phyloP scores from a whole-genome alignment of 2,113 vertebrate genomes.

The Macquaria australasica region DNA sequence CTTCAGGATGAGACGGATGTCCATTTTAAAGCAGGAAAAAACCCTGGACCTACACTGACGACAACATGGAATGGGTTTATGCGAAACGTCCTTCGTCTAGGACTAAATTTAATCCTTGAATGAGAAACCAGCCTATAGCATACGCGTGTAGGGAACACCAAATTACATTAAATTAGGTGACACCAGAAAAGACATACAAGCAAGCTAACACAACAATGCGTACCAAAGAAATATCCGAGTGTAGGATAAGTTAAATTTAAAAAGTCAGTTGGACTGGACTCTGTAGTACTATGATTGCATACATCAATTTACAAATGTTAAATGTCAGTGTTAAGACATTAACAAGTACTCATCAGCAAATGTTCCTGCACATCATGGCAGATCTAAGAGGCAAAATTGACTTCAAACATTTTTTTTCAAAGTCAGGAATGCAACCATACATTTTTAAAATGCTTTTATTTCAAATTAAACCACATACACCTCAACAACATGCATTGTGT shows the following conservation, averaged over 20 bases:
- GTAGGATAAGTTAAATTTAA: background rate
- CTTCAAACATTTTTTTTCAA: background rate
- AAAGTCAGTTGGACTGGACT: background rate
- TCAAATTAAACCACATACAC: constrained; percentile 34
- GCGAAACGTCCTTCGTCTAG: background rate
- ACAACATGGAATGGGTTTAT: too few species aligned
- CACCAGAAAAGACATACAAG: background rate
- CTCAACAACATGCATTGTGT: constrained; percentile 5
- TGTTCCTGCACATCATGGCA: background rate
- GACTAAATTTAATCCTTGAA: background rate
- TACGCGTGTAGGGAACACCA: background rate
- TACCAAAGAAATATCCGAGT: background rate
- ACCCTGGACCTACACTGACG: background rate
- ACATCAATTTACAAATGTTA: background rate
- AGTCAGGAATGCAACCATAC: background rate
- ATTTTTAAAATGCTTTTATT: constrained; percentile 63
- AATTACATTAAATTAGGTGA: background rate
- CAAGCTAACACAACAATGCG: background rate
- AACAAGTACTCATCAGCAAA: background rate
- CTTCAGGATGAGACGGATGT: background rate
- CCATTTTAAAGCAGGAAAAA: background rate
- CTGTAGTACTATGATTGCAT: background rate
- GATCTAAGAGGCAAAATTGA: background rate
- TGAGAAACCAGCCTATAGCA: background rate
- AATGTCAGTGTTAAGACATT: background rate